Evolutionary conservation across 1,140 invertebrate species (phyloP), one percentile per base, ranked within the genome.

Genomic region (Drosophila grimshawi): DNA sequence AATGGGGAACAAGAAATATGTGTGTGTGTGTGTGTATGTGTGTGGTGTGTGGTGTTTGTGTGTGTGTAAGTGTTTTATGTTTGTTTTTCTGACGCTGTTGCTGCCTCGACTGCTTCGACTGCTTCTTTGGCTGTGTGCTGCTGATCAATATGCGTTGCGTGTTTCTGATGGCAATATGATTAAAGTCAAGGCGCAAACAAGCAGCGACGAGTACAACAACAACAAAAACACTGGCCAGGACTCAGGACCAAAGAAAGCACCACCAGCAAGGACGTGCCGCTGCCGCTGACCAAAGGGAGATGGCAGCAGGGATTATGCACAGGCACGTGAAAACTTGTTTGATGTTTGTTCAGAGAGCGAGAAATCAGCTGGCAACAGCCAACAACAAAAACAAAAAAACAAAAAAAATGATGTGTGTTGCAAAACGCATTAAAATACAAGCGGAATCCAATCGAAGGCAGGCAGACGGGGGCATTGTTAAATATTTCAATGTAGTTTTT

Each of bases 271-370:
- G 46, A 86, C 82, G 82, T 82, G 73, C 56, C 33, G 45, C 55
- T 74, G 83, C 52, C 59, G 69, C 80, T 76, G 82, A 69, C 75
- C 61, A 52, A 41, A 39, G 41, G 10, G 11, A 46, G 33, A 8
- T 8, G 45, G 30, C 11, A 33, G 65, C 66, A 80, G 56, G 85
- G 76, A 88, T 88, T 88, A 89, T 88, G 83, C 83, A 89, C 80
- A 88, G 77, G 80, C 83, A 89, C 67, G 85, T 83, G 76, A 80
- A 76, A 88, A 89, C 68, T 89, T 88, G 83, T 88, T 86, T 86
- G 83, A 83, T 86, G 72, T 80, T 72, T 69, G 64, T 65, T 69
- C 73, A 66, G 56, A 56, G 46, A 61, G 55, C 51, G 52, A 68
- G 69, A 88, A 88, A 82, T 88, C 85, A 80, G 78, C 73, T 78